Conservation (phyloP, 2,113 vertebrate genomes). For the Alexandromys fortis region DNA sequence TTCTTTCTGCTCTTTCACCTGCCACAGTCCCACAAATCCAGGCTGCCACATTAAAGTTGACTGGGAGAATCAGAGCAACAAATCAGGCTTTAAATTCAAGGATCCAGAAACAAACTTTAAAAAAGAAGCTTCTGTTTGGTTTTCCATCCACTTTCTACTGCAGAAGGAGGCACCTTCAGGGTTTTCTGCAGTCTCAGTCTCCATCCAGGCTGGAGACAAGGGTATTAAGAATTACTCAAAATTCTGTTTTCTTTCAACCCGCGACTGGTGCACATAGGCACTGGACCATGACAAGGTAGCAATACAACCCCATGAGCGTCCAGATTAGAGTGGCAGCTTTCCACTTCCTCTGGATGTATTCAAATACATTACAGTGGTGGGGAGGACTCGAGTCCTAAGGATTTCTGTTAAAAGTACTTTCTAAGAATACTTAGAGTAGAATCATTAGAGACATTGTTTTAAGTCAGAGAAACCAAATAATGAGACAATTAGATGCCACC, state of each 20-base stretch:
- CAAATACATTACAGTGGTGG: neutral
- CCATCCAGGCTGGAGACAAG: slow-evolving; percentile 18
- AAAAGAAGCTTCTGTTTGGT: neutral
- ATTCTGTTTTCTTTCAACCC: slow-evolving; percentile 51
- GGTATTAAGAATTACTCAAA: slow-evolving; percentile 55
- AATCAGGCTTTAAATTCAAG: slow-evolving; percentile 39
- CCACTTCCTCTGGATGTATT: slow-evolving; percentile 1
- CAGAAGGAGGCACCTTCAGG: slow-evolving; percentile 10
- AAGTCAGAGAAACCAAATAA: slow-evolving; percentile 2
- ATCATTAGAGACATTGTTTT: slow-evolving; percentile 16
- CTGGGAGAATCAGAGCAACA: neutral
- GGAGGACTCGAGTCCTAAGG: neutral
- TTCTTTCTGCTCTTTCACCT: neutral
- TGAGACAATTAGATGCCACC: neutral
- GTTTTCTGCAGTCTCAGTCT: neutral
- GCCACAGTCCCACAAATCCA: neutral
- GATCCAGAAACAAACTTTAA: slow-evolving; percentile 47
- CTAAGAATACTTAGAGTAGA: neutral
- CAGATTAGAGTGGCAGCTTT: neutral
- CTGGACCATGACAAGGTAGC: neutral
- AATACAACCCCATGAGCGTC: slow-evolving; percentile 4
- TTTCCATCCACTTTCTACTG: neutral
- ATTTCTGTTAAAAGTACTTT: slow-evolving; percentile 12
- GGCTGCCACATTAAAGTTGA: neutral
- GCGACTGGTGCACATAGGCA: neutral